phyloP scores from a whole-genome alignment of 2,888 invertebrate genomes.

The Pseudanteris insignis region DNA sequence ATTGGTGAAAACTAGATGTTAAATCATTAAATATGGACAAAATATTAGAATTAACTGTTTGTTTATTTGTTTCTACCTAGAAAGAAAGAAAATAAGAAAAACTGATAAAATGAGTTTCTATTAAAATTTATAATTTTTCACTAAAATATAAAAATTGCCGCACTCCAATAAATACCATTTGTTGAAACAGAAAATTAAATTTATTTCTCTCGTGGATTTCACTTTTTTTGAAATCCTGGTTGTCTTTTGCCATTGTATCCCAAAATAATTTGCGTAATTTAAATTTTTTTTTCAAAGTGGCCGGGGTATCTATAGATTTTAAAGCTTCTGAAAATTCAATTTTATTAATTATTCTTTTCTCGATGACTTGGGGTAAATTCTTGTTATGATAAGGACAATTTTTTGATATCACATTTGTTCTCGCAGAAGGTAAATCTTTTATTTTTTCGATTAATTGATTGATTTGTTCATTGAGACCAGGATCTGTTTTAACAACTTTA shows the following conservation, averaged over 20 bases:
- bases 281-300: slow-evolving; percentile 51
- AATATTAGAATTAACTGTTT: too few species aligned
- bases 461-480: slow-evolving; percentile 12
- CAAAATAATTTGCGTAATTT: slow-evolving; percentile 54
- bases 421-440: slow-evolving; percentile 11
- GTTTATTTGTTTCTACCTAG: too few species aligned
- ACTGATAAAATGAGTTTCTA: too few species aligned
- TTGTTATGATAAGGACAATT: slow-evolving; percentile 53
- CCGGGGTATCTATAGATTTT: slow-evolving; percentile 44
- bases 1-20: slow-evolving; percentile 41
- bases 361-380: slow-evolving; percentile 31
- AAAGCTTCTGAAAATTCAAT: slow-evolving; percentile 53
- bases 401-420: slow-evolving; percentile 4
- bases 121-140: too few species aligned
- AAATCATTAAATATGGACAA: too few species aligned
- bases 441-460: slow-evolving; percentile 23
- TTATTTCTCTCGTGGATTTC: background rate
- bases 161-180: too few species aligned
- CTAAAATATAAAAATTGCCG: too few species aligned
- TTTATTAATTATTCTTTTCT: slow-evolving; percentile 44
- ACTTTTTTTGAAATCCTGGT: background rate
- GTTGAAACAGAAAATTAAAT: too few species aligned
- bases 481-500: background rate
- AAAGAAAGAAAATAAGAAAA: too few species aligned
- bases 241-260: slow-evolving; percentile 25